Evolutionary conservation across 2,797 vertebrate species (phyloP).

Genomic region (Paedocypris micromegethes): DNA sequence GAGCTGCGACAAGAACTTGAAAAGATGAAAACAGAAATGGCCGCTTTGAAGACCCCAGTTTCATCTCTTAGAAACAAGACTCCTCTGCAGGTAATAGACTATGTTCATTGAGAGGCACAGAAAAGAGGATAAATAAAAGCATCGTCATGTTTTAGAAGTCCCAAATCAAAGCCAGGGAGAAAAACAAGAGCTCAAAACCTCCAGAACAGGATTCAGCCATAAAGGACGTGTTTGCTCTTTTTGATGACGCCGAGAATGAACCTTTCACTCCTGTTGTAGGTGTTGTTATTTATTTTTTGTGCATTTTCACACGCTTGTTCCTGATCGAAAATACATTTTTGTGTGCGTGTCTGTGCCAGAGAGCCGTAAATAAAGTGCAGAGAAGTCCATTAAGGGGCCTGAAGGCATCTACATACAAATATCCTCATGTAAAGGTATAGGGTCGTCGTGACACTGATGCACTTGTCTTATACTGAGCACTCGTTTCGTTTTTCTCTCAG

Average conservation of each 20-base stretch:
- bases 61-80: constrained; percentile 45
- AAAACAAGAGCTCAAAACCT: constrained; percentile 28
- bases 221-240: constrained; percentile 6
- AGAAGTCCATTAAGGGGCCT: constrained; percentile 47
- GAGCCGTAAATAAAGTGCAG: constrained; percentile 35
- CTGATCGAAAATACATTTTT: background rate
- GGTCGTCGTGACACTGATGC: background rate
- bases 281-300: constrained; percentile 1
- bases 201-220: constrained; percentile 4
- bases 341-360: constrained; percentile 42
- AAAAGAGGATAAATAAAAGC: background rate
- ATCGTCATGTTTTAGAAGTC: constrained; percentile 28
- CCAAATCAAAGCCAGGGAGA: constrained; percentile 31
- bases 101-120: background rate
- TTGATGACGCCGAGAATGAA: constrained; percentile 23
- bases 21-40: constrained; percentile 71
- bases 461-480: background rate
- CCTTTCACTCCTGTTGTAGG: constrained; percentile 27
- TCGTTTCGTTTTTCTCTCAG: constrained; percentile 58
- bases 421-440: constrained; percentile 63
- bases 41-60: constrained; percentile 60
- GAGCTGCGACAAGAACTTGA: constrained; percentile 73
- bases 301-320: constrained; percentile 11
- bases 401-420: constrained; percentile 32
- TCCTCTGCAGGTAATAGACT: constrained; percentile 34